phyloP scores from a whole-genome alignment of 2,888 invertebrate species.

The Cactoblastis cactorum region DNA sequence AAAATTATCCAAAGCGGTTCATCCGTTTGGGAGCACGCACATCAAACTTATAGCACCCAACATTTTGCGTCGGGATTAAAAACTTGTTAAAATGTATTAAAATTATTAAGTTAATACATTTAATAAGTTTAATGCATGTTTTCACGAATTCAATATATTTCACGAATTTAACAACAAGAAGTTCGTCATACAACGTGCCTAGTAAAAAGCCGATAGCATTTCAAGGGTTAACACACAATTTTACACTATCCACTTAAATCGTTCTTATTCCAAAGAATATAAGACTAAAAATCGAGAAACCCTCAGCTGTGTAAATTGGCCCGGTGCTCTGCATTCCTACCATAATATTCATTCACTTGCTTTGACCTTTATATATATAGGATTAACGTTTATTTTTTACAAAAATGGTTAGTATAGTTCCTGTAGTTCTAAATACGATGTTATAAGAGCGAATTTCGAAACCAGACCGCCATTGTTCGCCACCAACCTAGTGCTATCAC shows the following conservation, averaged over 20 bases:
- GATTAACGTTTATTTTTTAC: slow-evolving; percentile 14
- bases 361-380: background rate
- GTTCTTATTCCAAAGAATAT: background rate
- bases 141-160: too few species aligned
- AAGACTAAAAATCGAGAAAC: slow-evolving; percentile 16
- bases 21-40: too few species aligned
- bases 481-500: slow-evolving; percentile 1
- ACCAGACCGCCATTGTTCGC: background rate
- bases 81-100: too few species aligned
- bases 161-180: too few species aligned
- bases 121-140: too few species aligned
- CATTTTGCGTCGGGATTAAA: too few species aligned
- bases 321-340: slow-evolving; percentile 5
- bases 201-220: slow-evolving; percentile 46
- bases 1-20: too few species aligned
- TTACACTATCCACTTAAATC: slow-evolving; percentile 14
- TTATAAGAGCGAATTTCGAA: slow-evolving; percentile 8
- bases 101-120: too few species aligned
- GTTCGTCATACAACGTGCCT: slow-evolving; percentile 1
- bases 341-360: slow-evolving; percentile 17
- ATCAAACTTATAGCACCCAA: too few species aligned
- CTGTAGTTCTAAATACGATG: slow-evolving; percentile 7
- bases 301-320: background rate
- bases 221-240: slow-evolving; percentile 28
- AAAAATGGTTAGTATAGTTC: background rate